These are phyloP conservation scores for Oryzias celebensis DNA, from an alignment of 2,113 vertebrate genomes.

Conservation along the genomic window DNA sequence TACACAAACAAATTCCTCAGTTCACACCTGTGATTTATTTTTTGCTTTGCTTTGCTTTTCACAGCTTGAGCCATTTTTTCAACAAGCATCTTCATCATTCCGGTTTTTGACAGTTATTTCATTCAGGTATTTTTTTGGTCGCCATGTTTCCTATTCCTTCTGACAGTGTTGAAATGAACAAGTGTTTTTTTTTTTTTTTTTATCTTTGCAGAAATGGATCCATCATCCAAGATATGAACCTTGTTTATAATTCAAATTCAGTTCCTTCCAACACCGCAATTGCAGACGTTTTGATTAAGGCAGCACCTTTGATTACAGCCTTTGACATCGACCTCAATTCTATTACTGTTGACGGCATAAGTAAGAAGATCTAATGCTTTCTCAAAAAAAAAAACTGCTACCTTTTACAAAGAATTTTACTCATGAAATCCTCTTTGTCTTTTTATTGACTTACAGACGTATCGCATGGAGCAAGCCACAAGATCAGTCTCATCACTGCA, in stretches of 20 bases:
- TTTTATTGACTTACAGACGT: slow-evolving; percentile 7
- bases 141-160: not conserved
- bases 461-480: slow-evolving; percentile 24
- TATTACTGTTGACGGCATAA: slow-evolving; percentile 18
- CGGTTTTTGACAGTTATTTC: not conserved
- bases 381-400: not conserved
- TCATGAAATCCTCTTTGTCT: not conserved
- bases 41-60: not conserved
- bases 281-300: slow-evolving; percentile 15
- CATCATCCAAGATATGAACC: slow-evolving; percentile 5
- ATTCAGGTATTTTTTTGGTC: not conserved
- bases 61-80: slow-evolving; percentile 25
- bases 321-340: slow-evolving; percentile 38
- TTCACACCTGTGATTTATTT: not conserved
- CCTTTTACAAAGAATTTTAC: not conserved
- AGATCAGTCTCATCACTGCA: slow-evolving; percentile 39
- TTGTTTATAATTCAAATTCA: not conserved
- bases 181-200: not conserved
- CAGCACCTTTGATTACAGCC: slow-evolving; percentile 7
- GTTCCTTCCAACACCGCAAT: slow-evolving; percentile 21
- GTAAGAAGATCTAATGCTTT: slow-evolving; percentile 5
- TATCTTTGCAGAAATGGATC: slow-evolving; percentile 47
- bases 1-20: too few species aligned
- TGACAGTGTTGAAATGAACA: not conserved
- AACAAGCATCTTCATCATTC: slow-evolving; percentile 5